A percentile compares a stretch with the other conserved stretches of the same genome.
Evolutionary conservation across 2,113 vertebrate species (phyloP).

Genomic region (Takifugu flavidus): DNA sequence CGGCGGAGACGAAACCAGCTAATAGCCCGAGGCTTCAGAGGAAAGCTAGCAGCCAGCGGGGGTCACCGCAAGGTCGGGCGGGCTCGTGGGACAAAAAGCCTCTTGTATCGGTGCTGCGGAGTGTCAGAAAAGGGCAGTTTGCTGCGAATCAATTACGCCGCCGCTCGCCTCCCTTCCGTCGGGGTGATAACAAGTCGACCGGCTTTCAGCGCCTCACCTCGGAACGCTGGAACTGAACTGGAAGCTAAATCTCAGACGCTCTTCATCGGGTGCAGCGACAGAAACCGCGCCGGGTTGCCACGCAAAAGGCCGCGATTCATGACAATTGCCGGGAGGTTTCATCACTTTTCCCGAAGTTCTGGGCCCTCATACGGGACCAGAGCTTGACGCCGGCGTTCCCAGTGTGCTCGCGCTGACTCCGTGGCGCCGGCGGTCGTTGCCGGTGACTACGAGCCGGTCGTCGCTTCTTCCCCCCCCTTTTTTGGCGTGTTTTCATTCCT

Average conservation of each 20-base stretch:
- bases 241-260: slow-evolving; percentile 10
- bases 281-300: slow-evolving; percentile 17
- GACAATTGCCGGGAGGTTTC: slow-evolving; percentile 10
- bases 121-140: slow-evolving; percentile 4
- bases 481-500: slow-evolving; percentile 12
- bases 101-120: slow-evolving; percentile 20
- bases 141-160: not conserved
- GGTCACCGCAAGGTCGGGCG: slow-evolving; percentile 46
- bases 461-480: not conserved
- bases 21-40: slow-evolving; percentile 44
- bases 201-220: slow-evolving; percentile 1
- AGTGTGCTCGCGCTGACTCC: not conserved
- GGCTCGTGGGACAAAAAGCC: slow-evolving; percentile 9
- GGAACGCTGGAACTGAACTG: slow-evolving; percentile 14
- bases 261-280: slow-evolving; percentile 4
- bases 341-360: slow-evolving; percentile 9
- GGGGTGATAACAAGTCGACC: slow-evolving; percentile 1
- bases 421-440: too few species aligned
- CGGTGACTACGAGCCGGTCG: too few species aligned
- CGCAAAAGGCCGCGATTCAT: slow-evolving; percentile 27
- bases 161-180: not conserved
- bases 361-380: not conserved
- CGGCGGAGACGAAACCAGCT: slow-evolving; percentile 10
- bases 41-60: slow-evolving; percentile 61
- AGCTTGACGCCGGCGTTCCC: slow-evolving; percentile 1